phyloP scores from a whole-genome alignment of 2,888 invertebrate species.

The Drosophila tripunctata region DNA sequence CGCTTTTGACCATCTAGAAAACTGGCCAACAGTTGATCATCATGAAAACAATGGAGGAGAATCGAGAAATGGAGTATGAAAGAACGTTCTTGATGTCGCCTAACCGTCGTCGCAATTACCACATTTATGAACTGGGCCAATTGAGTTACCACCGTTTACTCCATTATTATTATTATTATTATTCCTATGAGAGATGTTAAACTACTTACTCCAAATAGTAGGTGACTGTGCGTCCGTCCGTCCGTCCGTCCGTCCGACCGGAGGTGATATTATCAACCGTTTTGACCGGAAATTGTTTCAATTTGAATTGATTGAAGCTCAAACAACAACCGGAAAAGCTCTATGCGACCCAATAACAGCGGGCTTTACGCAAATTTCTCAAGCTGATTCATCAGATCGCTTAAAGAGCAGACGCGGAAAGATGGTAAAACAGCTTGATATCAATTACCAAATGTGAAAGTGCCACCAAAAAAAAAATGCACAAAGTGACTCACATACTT shows the following conservation, averaged over 20 bases:
- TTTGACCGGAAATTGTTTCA: constrained; percentile 62
- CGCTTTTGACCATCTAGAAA: constrained; percentile 13
- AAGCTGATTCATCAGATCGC: constrained; percentile 35
- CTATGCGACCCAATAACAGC: constrained; percentile 48
- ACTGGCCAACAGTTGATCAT: constrained; percentile 55
- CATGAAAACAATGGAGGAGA: neutral
- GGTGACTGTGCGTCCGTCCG: too few relatives aligned
- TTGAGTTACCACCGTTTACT: constrained; percentile 53
- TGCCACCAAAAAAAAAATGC: constrained; percentile 22
- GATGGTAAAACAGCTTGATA: constrained; percentile 1
- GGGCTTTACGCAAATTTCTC: constrained; percentile 39
- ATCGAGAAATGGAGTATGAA: constrained; percentile 7
- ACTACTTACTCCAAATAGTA: neutral
- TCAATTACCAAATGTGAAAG: constrained; percentile 45
- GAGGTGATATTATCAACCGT: constrained; percentile 21
- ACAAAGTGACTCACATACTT: constrained; percentile 32
- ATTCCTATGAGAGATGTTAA: neutral
- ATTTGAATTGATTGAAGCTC: constrained; percentile 7
- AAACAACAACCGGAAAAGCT: constrained; percentile 47
- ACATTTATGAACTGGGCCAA: constrained; percentile 78
- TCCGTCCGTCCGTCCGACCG: constrained; percentile 11
- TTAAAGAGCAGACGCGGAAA: neutral
- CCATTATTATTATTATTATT: constrained; percentile 34
- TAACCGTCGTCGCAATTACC: constrained; percentile 75
- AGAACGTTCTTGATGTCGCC: constrained; percentile 37